A percentile compares a stretch with the other conserved stretches of the same genome.
Conservation (phyloP, 2,888 invertebrate genomes). For the Hirtodrosophila histrioides region DNA sequence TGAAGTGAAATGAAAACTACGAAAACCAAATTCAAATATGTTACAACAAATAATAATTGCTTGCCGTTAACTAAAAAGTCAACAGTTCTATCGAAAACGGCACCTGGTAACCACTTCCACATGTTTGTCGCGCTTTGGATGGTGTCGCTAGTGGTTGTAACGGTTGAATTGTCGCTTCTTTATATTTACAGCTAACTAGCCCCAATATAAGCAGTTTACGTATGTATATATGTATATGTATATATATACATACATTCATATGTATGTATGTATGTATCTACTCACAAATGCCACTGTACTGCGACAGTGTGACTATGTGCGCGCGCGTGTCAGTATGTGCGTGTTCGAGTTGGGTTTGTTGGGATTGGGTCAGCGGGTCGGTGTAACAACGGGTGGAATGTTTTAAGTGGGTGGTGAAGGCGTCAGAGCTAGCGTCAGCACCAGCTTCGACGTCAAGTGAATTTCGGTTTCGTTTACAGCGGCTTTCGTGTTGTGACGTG, state of each 20-base stretch:
- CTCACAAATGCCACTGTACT: slow-evolving; percentile 39
- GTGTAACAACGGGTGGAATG: slow-evolving; percentile 63
- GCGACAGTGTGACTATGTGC: slow-evolving; percentile 30
- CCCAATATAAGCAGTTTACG: slow-evolving; percentile 39
- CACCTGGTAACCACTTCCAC: slow-evolving; percentile 31
- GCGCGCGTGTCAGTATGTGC: slow-evolving; percentile 23
- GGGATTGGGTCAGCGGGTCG: slow-evolving; percentile 75
- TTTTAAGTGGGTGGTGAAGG: slow-evolving; percentile 63
- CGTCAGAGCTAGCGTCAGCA: slow-evolving; percentile 39
- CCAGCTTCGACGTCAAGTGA: slow-evolving; percentile 44
- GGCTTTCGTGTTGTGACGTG: slow-evolving; percentile 55
- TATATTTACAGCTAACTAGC: slow-evolving; percentile 41
- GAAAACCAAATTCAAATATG: slow-evolving; percentile 22
- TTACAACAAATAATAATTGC: slow-evolving; percentile 6
- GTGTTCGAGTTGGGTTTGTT: slow-evolving; percentile 37
- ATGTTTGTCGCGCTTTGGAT: slow-evolving; percentile 35
- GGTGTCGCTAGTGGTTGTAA: slow-evolving; percentile 41
- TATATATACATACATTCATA: slow-evolving; percentile 13
- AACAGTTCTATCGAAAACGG: neutral
- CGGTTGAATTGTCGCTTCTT: slow-evolving; percentile 48
- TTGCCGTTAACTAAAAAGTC: slow-evolving; percentile 9
- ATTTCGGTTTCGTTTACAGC: slow-evolving; percentile 51
- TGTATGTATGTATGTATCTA: slow-evolving; percentile 5
- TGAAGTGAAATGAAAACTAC: slow-evolving; percentile 31
- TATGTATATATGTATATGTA: slow-evolving; percentile 22